Conservation (phyloP, 35 echinoderm and acorn worm species). For the Eucidaris tribuloides region DNA sequence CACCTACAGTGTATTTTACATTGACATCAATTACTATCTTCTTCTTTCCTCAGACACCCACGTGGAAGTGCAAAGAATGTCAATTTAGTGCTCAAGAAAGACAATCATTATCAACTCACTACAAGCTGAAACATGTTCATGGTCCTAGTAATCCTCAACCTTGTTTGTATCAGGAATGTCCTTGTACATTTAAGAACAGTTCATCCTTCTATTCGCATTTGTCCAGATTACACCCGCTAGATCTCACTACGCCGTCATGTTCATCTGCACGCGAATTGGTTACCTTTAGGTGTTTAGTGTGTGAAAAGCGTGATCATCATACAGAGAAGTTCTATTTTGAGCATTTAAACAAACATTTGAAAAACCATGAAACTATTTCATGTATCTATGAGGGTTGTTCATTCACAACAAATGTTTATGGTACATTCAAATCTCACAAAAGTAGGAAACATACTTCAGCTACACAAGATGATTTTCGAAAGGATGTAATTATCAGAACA, state of each 20-base stretch:
- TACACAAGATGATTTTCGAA: constrained; percentile 37
- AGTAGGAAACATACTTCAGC: constrained; percentile 36
- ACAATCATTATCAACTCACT: constrained; percentile 6
- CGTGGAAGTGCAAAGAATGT: constrained; percentile 44
- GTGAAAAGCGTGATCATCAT: no score
- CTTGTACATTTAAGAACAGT: constrained; percentile 31
- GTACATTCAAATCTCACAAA: constrained; percentile 45
- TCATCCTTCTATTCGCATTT: constrained; percentile 17
- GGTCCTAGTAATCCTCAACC: constrained; percentile 31
- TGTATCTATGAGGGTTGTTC: constrained; percentile 32
- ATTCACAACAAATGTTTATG: constrained; percentile 46
- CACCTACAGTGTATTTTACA: no score
- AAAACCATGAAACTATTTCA: constrained; percentile 58
- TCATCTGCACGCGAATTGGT: no score
- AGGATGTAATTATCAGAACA: constrained; percentile 6
- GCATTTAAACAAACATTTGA: constrained; percentile 31
- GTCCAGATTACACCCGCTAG: constrained; percentile 36
- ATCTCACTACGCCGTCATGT: background rate
- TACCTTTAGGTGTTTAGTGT: no score
- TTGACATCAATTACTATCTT: no score
- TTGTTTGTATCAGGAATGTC: constrained; percentile 38
- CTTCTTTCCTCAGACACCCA: no score
- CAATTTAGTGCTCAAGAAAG: background rate
- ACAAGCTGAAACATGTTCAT: constrained; percentile 32
- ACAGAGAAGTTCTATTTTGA: no score